A percentile compares a stretch with the other conserved stretches of the same genome.
Evolutionary conservation across 2,113 vertebrate species (phyloP).

Genomic region (Sinocyclocheilus anophthalmus): DNA sequence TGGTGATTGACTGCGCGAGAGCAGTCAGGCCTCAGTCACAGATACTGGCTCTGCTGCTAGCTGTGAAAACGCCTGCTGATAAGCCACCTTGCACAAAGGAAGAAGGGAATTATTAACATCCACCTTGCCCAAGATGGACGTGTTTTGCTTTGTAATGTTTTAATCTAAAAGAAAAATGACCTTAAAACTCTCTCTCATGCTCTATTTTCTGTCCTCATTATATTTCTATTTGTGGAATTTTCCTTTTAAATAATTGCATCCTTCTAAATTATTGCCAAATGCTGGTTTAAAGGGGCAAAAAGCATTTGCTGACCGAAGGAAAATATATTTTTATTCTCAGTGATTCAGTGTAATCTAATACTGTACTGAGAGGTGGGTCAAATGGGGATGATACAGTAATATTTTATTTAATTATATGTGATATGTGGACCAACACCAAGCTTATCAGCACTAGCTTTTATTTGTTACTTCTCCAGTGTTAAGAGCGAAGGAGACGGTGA

Average conservation of each 20-base stretch:
- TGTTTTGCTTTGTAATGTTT: neutral
- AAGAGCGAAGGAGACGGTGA: neutral
- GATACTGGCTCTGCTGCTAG: slow-evolving; percentile 4
- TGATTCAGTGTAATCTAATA: slow-evolving; percentile 2
- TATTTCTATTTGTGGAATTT: slow-evolving; percentile 15
- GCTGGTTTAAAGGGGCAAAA: neutral
- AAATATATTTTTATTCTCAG: neutral
- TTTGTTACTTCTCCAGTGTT: neutral
- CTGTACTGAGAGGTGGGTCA: neutral
- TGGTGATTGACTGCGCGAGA: neutral
- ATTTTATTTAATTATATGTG: neutral
- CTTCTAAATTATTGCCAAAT: slow-evolving; percentile 26
- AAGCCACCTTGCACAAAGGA: slow-evolving; percentile 24
- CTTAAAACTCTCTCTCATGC: neutral
- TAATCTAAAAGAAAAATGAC: neutral
- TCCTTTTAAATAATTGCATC: slow-evolving; percentile 10
- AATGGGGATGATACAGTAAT: neutral
- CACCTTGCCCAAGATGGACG: neutral
- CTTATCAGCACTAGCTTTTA: neutral
- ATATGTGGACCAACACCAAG: neutral
- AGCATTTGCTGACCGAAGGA: neutral
- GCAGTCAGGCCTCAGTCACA: slow-evolving; percentile 19
- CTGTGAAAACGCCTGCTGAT: slow-evolving; percentile 13
- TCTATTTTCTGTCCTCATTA: slow-evolving; percentile 26
- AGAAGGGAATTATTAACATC: slow-evolving; percentile 9